Conservation (phyloP, 2,797 vertebrate genomes). For the Tadarida brasiliensis region DNA sequence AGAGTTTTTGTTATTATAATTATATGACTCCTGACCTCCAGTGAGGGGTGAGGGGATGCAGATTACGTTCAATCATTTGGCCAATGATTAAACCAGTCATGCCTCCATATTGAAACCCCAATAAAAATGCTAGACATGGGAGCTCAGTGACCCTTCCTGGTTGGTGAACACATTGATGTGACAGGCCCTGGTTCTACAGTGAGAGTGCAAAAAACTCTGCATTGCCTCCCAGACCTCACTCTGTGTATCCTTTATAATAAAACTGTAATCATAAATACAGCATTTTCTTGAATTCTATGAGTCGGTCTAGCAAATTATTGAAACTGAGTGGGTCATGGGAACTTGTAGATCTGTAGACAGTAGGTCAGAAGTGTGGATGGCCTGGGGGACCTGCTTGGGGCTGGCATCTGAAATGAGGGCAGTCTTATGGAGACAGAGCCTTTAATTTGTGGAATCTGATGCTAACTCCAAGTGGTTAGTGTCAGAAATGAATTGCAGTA, state of each 20-base stretch:
- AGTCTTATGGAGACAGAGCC: background rate
- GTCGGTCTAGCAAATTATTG: too few relatives aligned
- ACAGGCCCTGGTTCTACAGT: background rate
- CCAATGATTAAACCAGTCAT: background rate
- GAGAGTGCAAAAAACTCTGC: background rate
- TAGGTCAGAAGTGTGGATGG: background rate
- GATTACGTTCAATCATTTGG: background rate
- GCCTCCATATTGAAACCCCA: background rate
- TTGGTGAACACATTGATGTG: background rate
- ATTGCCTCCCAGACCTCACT: background rate
- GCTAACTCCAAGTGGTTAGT: background rate
- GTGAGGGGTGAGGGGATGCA: background rate
- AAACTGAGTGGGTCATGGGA: background rate
- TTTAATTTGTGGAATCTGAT: too few relatives aligned
- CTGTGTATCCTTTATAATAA: too few relatives aligned
- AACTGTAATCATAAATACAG: too few relatives aligned
- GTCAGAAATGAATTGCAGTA: background rate
- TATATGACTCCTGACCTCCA: background rate
- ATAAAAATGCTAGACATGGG: background rate
- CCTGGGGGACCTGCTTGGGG: background rate
- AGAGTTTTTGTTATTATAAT: background rate
- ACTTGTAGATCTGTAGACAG: background rate
- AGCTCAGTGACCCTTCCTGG: background rate
- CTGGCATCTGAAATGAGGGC: background rate
- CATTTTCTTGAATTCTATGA: too few relatives aligned